Evolutionary conservation across 2,888 invertebrate species (phyloP), one percentile per base, ranked within the genome.

Genomic region (Aleiodes testaceus): DNA sequence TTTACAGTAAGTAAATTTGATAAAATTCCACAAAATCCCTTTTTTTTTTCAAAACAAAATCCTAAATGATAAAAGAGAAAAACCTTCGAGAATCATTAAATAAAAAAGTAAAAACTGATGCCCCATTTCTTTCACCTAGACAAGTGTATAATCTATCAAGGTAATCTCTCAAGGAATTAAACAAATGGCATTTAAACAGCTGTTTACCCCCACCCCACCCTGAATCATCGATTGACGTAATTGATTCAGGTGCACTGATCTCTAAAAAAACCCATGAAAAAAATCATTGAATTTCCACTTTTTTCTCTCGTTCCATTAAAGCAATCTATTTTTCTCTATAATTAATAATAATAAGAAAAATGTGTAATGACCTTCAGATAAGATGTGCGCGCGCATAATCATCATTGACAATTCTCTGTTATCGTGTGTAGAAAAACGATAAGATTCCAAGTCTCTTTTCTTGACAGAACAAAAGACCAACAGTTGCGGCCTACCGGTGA

Each of bases 391-490:
- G 63, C 45, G 45, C 45, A 63, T 63, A 45, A 22, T 63, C 14
- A 63, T 22, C 45, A 22, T 45, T 63, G 44, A 45, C 22, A 63
- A 45, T 63, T 63, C 1, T 22, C 44, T 45, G 45, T 63, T 45
- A 63, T 63, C 45, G 45, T 45, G 18, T 61, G 22, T 63, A 45
- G 44, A 44, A 22, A 63, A 45, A 63, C 20, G 45, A 63, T 63
- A 63, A 45, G 45, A 63, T 63, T 63, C 45, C 63, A 16, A 26
- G 59, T 36, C 16, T 59, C 36, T 59, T 55, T 55, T 42, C 59
- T 59, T 59, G 59, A 59, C 59, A 16, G 36, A 26, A 59, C 59
- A 59, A 59, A 59, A 59, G 59, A 59, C 36, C 36, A 36, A 42
- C 59, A 59, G 59, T 59, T n/a, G 59, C 36, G 4, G 36, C 9